Evolutionary conservation across 35 echinoderm and acorn worm species (phyloP), one percentile per base, ranked within the genome.

Genomic region (Anneissia japonica): DNA sequence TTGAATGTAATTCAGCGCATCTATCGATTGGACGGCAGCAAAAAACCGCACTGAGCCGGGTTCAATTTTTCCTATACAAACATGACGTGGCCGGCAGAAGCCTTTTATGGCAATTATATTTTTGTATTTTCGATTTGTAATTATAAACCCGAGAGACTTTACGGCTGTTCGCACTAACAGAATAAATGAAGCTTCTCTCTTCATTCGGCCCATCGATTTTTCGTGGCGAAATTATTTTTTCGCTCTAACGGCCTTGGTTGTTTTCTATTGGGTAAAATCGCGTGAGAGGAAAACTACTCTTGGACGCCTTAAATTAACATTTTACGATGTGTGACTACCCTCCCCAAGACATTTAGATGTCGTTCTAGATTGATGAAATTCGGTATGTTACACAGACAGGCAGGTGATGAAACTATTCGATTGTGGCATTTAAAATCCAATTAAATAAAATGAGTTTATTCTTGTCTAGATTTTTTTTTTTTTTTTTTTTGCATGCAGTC

Each of bases 121-220:
- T 64, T 64, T 64, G 51, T 64, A 64, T 64, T 64, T 64, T 64
- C 51, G 51, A 64, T 64, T 64, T 64, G 51, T 64, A 64, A 64
- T 64, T 64, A 64, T 64, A 64, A 64, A 64, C 51, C 51, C 51
- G 6, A 6, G 51, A 64, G 51, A 64, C 9, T 64, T 64, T 64
- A 64, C 51, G 51, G 51, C 51, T 64, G 51, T 64, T 64, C 51
- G 51, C 51, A 64, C 51, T 64, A 64, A 64, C 51, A 64, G 51
- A 64, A 64, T 64, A 64, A 64, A 64, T 64, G 51, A 64, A 64
- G 9, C 51, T 2, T 19, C 51, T 64, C 51, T 26, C 51, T 23
- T 64, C 51, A 19, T 23, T 4, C 40, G 51, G 10, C 51, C 51
- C 51, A 64, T 64, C 51, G 51, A 64, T 64, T 64, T 64, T 64